Conservation (phyloP, 2,797 vertebrate genomes). For the Sebastes diploproa region DNA sequence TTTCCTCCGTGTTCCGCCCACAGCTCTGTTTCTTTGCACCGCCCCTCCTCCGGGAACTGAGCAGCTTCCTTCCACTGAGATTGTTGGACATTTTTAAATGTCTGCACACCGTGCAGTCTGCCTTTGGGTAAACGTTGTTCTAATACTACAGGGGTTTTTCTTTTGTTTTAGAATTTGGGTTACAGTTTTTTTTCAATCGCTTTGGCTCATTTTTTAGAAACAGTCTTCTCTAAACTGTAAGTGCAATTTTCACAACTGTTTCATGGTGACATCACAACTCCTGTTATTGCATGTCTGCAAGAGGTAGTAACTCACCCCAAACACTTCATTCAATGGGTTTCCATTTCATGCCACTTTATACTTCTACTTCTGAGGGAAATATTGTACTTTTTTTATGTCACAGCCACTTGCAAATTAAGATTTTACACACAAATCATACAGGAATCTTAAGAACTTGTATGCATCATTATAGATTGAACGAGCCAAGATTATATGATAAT, state of each 20-base stretch:
- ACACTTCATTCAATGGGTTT: neutral
- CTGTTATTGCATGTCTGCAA: too few species aligned
- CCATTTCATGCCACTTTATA: neutral
- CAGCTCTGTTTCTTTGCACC: constrained; percentile 47
- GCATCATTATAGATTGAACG: neutral
- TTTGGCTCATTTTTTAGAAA: too few species aligned
- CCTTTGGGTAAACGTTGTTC: neutral
- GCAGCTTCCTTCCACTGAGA: constrained; percentile 62
- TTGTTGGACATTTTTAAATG: constrained; percentile 43
- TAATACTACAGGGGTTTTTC: neutral
- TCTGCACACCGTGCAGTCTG: neutral
- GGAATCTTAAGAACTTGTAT: neutral
- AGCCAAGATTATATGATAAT: neutral
- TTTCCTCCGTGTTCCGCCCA: constrained; percentile 56
- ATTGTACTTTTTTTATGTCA: neutral
- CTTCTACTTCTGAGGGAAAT: neutral
- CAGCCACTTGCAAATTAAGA: neutral
- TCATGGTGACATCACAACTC: too few species aligned
- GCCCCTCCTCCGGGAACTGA: constrained; percentile 59
- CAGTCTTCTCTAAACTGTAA: too few species aligned
- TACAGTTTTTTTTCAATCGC: neutral
- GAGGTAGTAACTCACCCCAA: too few species aligned
- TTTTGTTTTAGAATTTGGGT: neutral
- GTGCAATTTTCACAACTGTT: too few species aligned
- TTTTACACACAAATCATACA: neutral